phyloP scores from a whole-genome alignment of 2,797 vertebrate genomes.

The Channallabes apus region DNA sequence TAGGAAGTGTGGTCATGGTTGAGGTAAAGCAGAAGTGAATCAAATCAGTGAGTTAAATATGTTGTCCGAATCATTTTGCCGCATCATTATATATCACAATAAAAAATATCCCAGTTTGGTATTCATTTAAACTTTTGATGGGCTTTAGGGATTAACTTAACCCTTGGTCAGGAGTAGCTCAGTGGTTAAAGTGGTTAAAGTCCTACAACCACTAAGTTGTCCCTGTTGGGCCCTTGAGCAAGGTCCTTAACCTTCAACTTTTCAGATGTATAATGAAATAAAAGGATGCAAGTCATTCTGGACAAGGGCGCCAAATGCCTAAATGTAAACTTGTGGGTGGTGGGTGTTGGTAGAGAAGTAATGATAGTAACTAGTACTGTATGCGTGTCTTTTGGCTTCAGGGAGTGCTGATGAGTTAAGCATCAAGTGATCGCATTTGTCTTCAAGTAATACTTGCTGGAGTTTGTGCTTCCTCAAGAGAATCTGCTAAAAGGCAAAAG shows the following conservation, averaged over 20 bases:
- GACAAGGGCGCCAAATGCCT: no score
- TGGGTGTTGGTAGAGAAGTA: no score
- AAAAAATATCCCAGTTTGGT: neutral
- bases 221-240: no score
- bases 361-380: neutral
- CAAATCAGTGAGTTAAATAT: neutral
- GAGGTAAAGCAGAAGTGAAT: neutral
- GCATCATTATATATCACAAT: neutral
- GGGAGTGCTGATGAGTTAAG: neutral
- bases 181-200: no score
- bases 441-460: neutral
- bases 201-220: no score
- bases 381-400: neutral
- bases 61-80: no score
- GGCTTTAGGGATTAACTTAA: neutral
- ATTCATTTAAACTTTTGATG: neutral
- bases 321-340: no score
- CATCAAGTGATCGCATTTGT: neutral
- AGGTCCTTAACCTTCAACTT: no score
- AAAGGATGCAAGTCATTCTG: no score
- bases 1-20: neutral
- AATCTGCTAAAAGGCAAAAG: conserved; percentile 5
- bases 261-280: no score
- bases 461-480: neutral
- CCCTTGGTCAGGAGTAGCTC: no score